phyloP scores from a whole-genome alignment of 2,888 invertebrate species.

The Lasius fuliginosus region DNA sequence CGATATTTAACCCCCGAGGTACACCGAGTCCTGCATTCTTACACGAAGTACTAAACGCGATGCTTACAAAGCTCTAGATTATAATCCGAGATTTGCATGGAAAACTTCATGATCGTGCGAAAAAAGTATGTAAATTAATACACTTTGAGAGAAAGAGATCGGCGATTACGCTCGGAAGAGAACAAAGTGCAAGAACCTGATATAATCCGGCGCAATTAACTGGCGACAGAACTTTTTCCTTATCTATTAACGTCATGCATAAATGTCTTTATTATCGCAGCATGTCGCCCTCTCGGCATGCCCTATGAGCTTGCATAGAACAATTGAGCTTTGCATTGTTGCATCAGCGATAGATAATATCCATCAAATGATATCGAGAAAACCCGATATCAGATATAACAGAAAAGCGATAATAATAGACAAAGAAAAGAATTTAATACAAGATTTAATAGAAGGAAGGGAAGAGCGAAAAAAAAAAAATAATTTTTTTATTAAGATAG shows the following conservation, averaged over 20 bases:
- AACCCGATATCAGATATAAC: background rate
- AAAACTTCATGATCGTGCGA: conserved; percentile 54
- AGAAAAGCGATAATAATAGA: conserved; percentile 3
- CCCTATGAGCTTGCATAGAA: conserved; percentile 14
- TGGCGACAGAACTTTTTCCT: conserved; percentile 49
- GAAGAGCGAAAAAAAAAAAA: background rate
- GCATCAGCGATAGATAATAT: background rate
- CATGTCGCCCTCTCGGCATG: conserved; percentile 16
- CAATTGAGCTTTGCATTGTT: conserved; percentile 7
- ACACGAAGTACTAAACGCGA: conserved; percentile 50
- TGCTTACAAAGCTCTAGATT: conserved; percentile 53
- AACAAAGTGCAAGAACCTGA: conserved; percentile 44
- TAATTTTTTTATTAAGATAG: background rate
- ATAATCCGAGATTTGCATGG: conserved; percentile 51
- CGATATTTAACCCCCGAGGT: conserved; percentile 43
- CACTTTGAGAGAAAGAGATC: conserved; percentile 50
- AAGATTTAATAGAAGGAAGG: background rate
- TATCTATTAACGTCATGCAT: conserved; percentile 54
- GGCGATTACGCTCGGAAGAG: conserved; percentile 37
- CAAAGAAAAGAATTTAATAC: background rate
- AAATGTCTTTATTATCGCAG: conserved; percentile 43
- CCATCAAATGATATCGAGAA: background rate
- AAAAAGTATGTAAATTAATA: conserved; percentile 59
- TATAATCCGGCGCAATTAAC: conserved; percentile 49
- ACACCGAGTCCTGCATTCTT: conserved; percentile 38